phyloP scores from a whole-genome alignment of 2,888 invertebrate genomes.

The Acleris cristana region DNA sequence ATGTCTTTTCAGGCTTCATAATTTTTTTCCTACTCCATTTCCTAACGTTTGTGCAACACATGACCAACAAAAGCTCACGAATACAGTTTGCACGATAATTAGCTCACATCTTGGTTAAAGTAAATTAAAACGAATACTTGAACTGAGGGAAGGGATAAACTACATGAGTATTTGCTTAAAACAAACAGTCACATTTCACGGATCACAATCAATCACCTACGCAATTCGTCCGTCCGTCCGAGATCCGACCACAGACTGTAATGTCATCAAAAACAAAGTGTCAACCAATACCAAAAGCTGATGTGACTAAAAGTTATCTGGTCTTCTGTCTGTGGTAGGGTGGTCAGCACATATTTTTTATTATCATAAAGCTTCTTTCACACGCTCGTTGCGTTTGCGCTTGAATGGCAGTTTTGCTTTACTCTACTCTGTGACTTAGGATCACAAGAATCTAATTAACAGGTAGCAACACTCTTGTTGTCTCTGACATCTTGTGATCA shows the following conservation, averaged over 20 bases:
- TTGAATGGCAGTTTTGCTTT: slow-evolving; percentile 36
- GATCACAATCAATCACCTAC: slow-evolving; percentile 32
- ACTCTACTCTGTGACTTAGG: slow-evolving; percentile 9
- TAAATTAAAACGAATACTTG: slow-evolving; percentile 43
- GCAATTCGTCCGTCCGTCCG: slow-evolving; percentile 30
- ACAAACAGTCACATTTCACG: slow-evolving; percentile 28
- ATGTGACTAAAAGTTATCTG: too few relatives aligned
- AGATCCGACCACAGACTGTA: slow-evolving; percentile 28
- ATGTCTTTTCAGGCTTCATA: slow-evolving; percentile 66
- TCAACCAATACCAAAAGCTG: too few relatives aligned
- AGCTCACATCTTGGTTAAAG: slow-evolving; percentile 53
- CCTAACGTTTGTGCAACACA: slow-evolving; percentile 50
- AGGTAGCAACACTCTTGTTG: slow-evolving; percentile 68
- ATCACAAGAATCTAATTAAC: slow-evolving; percentile 40
- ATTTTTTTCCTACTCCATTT: slow-evolving; percentile 64
- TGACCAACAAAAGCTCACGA: slow-evolving; percentile 46
- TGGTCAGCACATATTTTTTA: neutral
- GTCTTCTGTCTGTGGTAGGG: neutral
- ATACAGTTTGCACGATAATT: slow-evolving; percentile 29
- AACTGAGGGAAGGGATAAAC: slow-evolving; percentile 44
- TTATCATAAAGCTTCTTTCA: slow-evolving; percentile 10
- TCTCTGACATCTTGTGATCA: slow-evolving; percentile 83
- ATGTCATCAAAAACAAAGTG: too few relatives aligned
- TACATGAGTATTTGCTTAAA: neutral
- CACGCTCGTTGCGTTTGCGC: slow-evolving; percentile 9